A percentile compares a stretch with the other conserved stretches of the same genome.
These are phyloP conservation scores for Bos taurus DNA, from an alignment of 2,113 vertebrate genomes.

Conservation along the genomic window ARS-UCD2.0 NC_037337.1:87816001-87816500, in stretches of 20 bases:
- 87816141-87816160: background rate
- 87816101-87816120: background rate
- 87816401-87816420: background rate
- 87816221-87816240: background rate
- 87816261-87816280: background rate
- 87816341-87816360: accelerated
- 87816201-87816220: background rate
- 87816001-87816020: background rate
- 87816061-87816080: background rate
- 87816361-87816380: background rate
- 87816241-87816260: background rate
- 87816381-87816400: background rate
- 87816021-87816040: background rate
- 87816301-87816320: background rate
- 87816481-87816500: background rate
- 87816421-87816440: background rate
- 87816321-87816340: accelerated
- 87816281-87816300: background rate
- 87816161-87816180: background rate
- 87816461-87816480: background rate
- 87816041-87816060: accelerated
- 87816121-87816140: background rate
- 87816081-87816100: background rate
- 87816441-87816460: background rate
- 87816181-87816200: background rate